Evolutionary conservation across 2,113 vertebrate species (phyloP), one percentile per base, ranked within the genome.

Genomic region (Chelonoidis abingdonii): DNA sequence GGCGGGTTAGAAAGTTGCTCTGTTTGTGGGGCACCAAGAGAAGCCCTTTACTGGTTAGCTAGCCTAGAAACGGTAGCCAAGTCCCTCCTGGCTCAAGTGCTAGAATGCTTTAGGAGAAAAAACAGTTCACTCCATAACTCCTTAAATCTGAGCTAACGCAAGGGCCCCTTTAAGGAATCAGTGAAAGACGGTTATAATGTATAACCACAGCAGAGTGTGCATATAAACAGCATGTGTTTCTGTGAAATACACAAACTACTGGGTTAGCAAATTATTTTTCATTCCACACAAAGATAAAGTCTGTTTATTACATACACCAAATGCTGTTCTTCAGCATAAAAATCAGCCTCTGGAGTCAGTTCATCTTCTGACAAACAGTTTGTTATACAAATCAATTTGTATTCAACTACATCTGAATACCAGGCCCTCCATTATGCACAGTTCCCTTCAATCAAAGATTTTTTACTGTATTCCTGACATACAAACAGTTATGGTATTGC

Each of bases 191-290:
- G 79, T 53, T 2, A 16, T 14, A 1, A 56, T 38, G 38, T 2
- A 19, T 14, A 1, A 56, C 65, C 65, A 80, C 1, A 8, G 80
- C 76, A 50, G 84, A 75, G 96, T 22, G 10, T 19, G 76, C 5
- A 3, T 5, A 16, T 0, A 38, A 84, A 44, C 87, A 24, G 50
- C 54, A n/a, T 0, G 4, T 49, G 88, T 3, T 12, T 84, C 94
- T 24, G 86, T 84, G 84, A 83, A 93, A 91, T 12, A 62, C 47
- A 5, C 78, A 90, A 84, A 84, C 85, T 17, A 27, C 65, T 59
- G 38, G 91, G 80, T 65, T 84, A 62, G 91, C 89, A 94, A 90
- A 56, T 86, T 11, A 57, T 41, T 88, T 91, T 84, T 94, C 89
- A 3, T 6, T 54, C 72, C 84, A 81, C 89, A 84, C 80, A 27